Conservation (phyloP, 1,140 invertebrate genomes). For the Zaprionus vittiger region DNA sequence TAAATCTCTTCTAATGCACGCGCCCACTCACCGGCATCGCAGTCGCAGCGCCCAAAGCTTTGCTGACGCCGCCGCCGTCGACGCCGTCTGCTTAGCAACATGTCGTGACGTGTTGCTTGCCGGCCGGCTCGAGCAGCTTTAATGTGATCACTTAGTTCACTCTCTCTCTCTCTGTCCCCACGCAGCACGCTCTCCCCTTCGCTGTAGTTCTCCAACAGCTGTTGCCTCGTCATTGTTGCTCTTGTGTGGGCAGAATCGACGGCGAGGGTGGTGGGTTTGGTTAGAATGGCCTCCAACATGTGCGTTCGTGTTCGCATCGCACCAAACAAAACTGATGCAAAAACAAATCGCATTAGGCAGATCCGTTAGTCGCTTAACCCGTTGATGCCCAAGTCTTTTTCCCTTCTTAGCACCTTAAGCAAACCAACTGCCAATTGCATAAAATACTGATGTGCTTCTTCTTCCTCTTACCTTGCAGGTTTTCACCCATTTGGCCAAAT, state of each 20-base stretch:
- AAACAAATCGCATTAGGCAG: neutral
- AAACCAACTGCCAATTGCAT: neutral
- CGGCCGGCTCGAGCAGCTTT: constrained; percentile 18
- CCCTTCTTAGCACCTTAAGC: neutral
- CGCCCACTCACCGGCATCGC: constrained; percentile 37
- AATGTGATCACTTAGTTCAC: neutral
- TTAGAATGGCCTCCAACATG: neutral
- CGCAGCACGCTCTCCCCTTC: neutral
- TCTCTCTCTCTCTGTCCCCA: neutral
- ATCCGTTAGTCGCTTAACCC: neutral
- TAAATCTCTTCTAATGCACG: constrained; percentile 58
- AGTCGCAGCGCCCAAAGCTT: constrained; percentile 26
- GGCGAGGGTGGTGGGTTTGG: neutral
- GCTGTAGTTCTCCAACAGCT: constrained; percentile 29
- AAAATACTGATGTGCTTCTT: neutral
- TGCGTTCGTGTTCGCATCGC: neutral
- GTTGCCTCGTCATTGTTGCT: constrained; percentile 20
- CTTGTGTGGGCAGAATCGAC: neutral
- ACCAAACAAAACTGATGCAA: neutral
- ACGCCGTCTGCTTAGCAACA: constrained; percentile 39
- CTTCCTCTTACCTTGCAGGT: constrained; percentile 53
- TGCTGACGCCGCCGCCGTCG: neutral
- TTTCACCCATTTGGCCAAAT: constrained; percentile 72
- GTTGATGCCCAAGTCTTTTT: neutral
- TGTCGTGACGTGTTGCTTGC: constrained; percentile 40